Evolutionary conservation across 1,140 invertebrate genomes (phyloP).

Genomic region (Rhizoglyphus robini): DNA sequence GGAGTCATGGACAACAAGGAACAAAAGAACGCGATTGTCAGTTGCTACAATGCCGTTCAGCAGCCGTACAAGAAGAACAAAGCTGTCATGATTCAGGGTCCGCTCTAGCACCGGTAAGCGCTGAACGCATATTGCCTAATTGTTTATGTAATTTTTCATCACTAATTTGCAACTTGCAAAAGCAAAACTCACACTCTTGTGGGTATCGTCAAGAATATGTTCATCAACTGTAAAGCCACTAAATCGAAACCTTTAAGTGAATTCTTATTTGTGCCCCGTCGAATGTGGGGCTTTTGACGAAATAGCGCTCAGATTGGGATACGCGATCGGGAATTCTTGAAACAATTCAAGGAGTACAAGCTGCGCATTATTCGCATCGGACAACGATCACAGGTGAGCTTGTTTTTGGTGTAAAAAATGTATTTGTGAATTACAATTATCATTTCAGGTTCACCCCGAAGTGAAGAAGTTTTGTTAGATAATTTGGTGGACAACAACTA

Average conservation of each 20-base stretch:
- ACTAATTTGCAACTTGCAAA: no score
- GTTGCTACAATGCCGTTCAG: background rate
- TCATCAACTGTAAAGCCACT: constrained; percentile 16
- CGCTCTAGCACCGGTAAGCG: constrained; percentile 53
- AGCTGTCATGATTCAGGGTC: constrained; percentile 46
- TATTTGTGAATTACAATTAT: no score
- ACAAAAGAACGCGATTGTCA: background rate
- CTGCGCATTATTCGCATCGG: constrained; percentile 2
- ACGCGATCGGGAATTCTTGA: background rate
- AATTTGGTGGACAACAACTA: background rate
- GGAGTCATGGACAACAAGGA: background rate
- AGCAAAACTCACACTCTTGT: constrained; percentile 54
- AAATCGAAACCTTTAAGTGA: constrained; percentile 29
- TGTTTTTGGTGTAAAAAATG: no score
- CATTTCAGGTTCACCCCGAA: background rate
- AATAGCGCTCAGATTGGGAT: constrained; percentile 41
- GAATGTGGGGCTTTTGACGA: constrained; percentile 67
- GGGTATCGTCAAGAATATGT: constrained; percentile 46
- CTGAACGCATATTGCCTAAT: no score
- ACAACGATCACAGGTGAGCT: no score
- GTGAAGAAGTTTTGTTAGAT: background rate
- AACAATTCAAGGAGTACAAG: background rate
- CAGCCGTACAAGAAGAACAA: background rate
- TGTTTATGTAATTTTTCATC: no score
- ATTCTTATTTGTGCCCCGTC: constrained; percentile 65